phyloP scores from a whole-genome alignment of 1,140 invertebrate species.

The Phymastichus coffea region DNA sequence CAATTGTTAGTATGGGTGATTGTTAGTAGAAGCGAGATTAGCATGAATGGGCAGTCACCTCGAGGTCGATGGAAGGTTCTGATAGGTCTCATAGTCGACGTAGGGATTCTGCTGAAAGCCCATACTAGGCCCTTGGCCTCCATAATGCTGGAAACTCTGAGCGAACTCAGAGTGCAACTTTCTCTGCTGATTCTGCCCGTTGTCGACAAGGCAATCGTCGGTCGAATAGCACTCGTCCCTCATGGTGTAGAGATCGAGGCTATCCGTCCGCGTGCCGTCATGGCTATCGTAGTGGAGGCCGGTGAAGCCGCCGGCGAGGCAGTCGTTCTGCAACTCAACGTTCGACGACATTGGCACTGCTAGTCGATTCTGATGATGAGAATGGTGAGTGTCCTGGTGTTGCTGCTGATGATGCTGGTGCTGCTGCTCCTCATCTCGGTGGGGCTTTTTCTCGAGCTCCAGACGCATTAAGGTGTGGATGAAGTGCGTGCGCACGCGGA shows the following conservation, averaged over 20 bases:
- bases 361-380: background rate
- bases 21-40: no score
- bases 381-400: background rate
- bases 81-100: conserved; percentile 39
- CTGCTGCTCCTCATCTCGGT: conserved; percentile 54
- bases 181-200: conserved; percentile 36
- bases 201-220: conserved; percentile 46
- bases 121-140: conserved; percentile 4
- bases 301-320: conserved; percentile 61
- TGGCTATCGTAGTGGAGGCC: conserved; percentile 63
- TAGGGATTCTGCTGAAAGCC: conserved; percentile 37
- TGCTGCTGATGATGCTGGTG: conserved; percentile 41
- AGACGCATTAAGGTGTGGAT: conserved; percentile 95
- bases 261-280: conserved; percentile 59
- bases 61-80: conserved; percentile 48
- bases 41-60: conserved; percentile 17
- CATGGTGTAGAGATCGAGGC: conserved; percentile 66
- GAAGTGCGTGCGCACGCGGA: conserved; percentile 94
- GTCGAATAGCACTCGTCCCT: conserved; percentile 69
- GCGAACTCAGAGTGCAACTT: conserved; percentile 49
- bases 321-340: background rate
- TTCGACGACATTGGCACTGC: background rate
- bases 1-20: no score
- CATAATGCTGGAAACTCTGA: conserved; percentile 47
- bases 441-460: conserved; percentile 80